Evolutionary conservation across 2,113 vertebrate species (phyloP), one percentile per base, ranked within the genome.

Genomic region (Scomber colias): DNA sequence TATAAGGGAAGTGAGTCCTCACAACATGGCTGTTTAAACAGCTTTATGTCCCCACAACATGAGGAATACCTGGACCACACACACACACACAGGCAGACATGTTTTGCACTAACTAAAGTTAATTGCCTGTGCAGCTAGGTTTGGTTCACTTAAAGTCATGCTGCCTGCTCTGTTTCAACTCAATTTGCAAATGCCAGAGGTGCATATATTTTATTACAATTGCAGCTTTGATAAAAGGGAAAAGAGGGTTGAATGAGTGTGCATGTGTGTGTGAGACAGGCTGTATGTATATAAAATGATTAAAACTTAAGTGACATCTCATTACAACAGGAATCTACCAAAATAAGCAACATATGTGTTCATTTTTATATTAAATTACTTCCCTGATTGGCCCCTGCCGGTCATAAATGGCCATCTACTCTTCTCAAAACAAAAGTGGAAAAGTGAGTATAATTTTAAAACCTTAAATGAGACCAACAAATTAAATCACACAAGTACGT

Each of bases 261-360:
- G 44, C 17, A 10, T 24, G 44, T 16, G 45, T 50, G 16, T 2
- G 27, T 73, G 14, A 48, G 14, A 48, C 44, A 40, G 17, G 15
- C 15, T 45, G 59, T 24, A 31, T 27, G 24, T 27, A 27, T 27
- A 21, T 40, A 45, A 19, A 72, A 15, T 27, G 19, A 8, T 17
- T 21, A 14, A 60, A 63, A 10, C 48, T 60, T 48, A 5, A 31
- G 44, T 51, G 17, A 46, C 4, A 65, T 51, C 0, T 54, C 0
- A 12, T 66, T 53, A 5, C 13, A 75, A 16, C 15, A 69, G 17
- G 3, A 65, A 21, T 76, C 35, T 67, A 57, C 10, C 4, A 15
- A 68, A 77, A 79, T 80, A 44, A 77, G 24, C 24, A 67, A 24
- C 46, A 55, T 69, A 11, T 81, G 35, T 19, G 35, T 53, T 77